Evolutionary conservation across 1,140 invertebrate genomes (phyloP).

Genomic region (Drosophila carrolli): DNA sequence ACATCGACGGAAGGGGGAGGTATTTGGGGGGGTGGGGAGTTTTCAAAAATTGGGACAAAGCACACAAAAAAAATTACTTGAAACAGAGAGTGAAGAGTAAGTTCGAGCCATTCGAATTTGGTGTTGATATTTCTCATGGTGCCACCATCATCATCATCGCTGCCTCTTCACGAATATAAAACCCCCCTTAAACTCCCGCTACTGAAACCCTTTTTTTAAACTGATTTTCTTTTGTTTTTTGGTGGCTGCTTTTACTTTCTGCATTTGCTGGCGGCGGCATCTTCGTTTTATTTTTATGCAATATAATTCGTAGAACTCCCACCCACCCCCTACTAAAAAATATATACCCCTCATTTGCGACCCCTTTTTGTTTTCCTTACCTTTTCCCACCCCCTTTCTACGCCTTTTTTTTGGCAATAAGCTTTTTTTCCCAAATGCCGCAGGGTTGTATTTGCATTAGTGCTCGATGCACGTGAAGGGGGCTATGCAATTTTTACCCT

Average conservation of each 20-base stretch:
- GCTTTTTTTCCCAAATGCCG: conserved; percentile 65
- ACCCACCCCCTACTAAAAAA: conserved; percentile 5
- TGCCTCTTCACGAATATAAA: conserved; percentile 13
- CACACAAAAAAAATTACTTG: conserved; percentile 30
- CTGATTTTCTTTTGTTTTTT: conserved; percentile 18
- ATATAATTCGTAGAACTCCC: conserved; percentile 54
- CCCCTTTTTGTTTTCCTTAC: conserved; percentile 3
- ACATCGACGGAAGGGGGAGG: not conserved
- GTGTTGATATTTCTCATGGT: conserved; percentile 69
- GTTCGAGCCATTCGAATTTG: conserved; percentile 20
- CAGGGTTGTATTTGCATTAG: conserved; percentile 78
- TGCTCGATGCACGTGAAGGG: conserved; percentile 26
- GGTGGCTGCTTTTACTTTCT: conserved; percentile 24
- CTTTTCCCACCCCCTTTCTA: not conserved
- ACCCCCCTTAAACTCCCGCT: not conserved
- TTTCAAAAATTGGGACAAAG: conserved; percentile 70
- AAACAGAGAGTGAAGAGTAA: conserved; percentile 39
- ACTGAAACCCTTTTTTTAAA: conserved; percentile 6
- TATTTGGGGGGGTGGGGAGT: not conserved
- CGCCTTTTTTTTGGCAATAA: conserved; percentile 71
- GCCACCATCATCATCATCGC: conserved; percentile 25
- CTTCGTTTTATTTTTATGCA: conserved; percentile 68
- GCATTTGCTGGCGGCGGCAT: conserved; percentile 30
- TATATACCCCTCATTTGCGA: conserved; percentile 7
- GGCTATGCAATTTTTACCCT: conserved; percentile 39